These are phyloP conservation scores for Phasia obesa DNA, from an alignment of 2,888 invertebrate species.

Conservation along the genomic window DNA sequence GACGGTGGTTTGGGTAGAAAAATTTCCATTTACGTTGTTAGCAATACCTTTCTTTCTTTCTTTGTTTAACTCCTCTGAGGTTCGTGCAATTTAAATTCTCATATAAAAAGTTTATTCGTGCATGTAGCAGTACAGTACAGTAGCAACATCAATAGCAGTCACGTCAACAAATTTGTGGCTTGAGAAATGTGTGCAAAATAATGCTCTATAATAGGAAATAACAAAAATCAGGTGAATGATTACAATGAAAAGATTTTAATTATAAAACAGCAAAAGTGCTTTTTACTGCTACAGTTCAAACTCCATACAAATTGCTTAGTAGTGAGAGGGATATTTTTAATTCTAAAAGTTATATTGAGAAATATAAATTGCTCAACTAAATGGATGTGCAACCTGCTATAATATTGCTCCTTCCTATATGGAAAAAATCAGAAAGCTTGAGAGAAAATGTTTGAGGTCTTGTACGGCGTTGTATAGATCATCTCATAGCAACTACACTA, in stretches of 20 bases:
- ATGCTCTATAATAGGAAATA: slow-evolving; percentile 11
- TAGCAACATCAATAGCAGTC: slow-evolving; percentile 12
- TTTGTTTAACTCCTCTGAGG: slow-evolving; percentile 22
- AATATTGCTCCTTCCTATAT: too few species aligned
- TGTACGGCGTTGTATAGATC: too few species aligned
- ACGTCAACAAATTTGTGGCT: slow-evolving; percentile 1
- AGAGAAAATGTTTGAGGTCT: too few species aligned
- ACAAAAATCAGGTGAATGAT: slow-evolving; percentile 51
- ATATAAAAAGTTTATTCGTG: slow-evolving; percentile 45
- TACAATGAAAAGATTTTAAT: slow-evolving; percentile 63
- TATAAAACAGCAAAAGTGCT: slow-evolving; percentile 46
- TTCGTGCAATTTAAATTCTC: slow-evolving; percentile 48
- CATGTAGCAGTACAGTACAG: slow-evolving; percentile 8
- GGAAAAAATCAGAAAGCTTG: too few species aligned
- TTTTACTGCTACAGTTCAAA: slow-evolving; percentile 34
- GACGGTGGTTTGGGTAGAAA: not conserved
- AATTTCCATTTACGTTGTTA: not conserved
- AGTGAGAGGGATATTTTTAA: not conserved
- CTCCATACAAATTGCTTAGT: not conserved
- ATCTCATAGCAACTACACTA: too few species aligned
- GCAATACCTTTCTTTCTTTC: not conserved
- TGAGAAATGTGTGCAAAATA: slow-evolving; percentile 14
- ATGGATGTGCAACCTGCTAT: too few species aligned
- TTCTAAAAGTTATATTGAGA: too few species aligned
- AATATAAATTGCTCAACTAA: too few species aligned